These are phyloP conservation scores for Chelmon rostratus DNA, from an alignment of 2,797 vertebrate species.

Conservation along the genomic window DNA sequence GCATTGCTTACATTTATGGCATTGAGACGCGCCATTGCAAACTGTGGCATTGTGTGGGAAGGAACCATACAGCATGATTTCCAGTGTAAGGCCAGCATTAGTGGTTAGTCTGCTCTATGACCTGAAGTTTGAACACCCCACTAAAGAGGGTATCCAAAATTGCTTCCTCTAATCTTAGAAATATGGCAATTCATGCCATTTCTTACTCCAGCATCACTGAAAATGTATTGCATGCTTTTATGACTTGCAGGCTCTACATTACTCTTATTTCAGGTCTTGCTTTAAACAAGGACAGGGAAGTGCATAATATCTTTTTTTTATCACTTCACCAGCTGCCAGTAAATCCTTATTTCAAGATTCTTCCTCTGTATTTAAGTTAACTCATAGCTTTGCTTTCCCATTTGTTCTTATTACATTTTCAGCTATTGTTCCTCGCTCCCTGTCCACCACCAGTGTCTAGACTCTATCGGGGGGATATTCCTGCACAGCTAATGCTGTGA, in stretches of 20 bases:
- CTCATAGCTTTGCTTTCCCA: not conserved
- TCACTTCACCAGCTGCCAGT: not conserved
- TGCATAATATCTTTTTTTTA: not conserved
- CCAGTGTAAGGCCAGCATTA: slow-evolving; percentile 14
- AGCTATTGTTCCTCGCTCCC: no score
- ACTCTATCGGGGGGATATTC: no score
- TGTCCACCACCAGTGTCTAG: no score
- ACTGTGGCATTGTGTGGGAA: no score
- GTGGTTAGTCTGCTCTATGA: slow-evolving; percentile 9
- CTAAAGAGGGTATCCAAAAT: slow-evolving; percentile 24
- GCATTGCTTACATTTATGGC: no score
- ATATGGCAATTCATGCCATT: slow-evolving; percentile 19
- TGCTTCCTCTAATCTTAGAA: slow-evolving; percentile 11
- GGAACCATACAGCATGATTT: not conserved
- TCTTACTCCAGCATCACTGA: slow-evolving; percentile 12
- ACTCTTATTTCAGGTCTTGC: not conserved
- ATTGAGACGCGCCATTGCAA: no score
- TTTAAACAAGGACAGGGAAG: not conserved
- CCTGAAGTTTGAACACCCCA: slow-evolving; percentile 12
- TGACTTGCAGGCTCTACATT: not conserved
- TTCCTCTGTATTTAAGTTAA: not conserved
- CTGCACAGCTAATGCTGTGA: no score
- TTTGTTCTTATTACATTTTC: no score
- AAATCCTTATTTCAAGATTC: not conserved
- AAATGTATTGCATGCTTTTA: slow-evolving; percentile 15